Evolutionary conservation across 2,797 vertebrate species (phyloP), one percentile per base, ranked within the genome.

Genomic region (Taenioides sp.): DNA sequence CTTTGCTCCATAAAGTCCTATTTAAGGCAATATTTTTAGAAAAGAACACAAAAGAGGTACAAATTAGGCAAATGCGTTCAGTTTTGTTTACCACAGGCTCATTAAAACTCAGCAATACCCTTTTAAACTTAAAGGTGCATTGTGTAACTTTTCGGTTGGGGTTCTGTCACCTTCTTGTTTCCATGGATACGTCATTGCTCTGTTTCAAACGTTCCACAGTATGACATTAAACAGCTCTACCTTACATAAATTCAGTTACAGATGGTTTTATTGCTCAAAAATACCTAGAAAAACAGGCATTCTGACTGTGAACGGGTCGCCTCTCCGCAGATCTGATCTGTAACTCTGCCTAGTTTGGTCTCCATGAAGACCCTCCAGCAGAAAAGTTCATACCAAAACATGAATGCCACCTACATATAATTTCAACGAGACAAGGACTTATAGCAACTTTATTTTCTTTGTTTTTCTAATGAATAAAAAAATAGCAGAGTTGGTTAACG

Each of bases 401-500:
- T 2, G n/a, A 62, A 62, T 22, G 3, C 20, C 22, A 50, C 17
- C 64, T 47, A 47, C 43, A 47, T 16, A 17, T 47, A 16, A 49
- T 27, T 47, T 64, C 37, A 25, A 16, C 4, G 3, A 22, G 20
- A 64, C 28, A 23, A 40, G n/a, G 3, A 43, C 62, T n/a, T 64
- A 17, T 25, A 5, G 22, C 34, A 27, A 34, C 65, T 60, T 52
- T 57, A n/a, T 62, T 62, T 37, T 62, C 37, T 50, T 40, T 40
- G 28, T 12, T 23, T 66, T 67, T 54, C 37, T 23, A 70, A 14
- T 28, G 22, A 47, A 27, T 65, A 62, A 65, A n/a, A n/a, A 66
- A 27, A 50, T 18, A 7, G 7, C 22, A 65, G 31, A 66, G 25
- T 11, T 43, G 64, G 27, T 11, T 28, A 55, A 22, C 12, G n/a